These are phyloP conservation scores for Anniella stebbinsi DNA, from an alignment of 2,797 vertebrate genomes.

Conservation along the genomic window DNA sequence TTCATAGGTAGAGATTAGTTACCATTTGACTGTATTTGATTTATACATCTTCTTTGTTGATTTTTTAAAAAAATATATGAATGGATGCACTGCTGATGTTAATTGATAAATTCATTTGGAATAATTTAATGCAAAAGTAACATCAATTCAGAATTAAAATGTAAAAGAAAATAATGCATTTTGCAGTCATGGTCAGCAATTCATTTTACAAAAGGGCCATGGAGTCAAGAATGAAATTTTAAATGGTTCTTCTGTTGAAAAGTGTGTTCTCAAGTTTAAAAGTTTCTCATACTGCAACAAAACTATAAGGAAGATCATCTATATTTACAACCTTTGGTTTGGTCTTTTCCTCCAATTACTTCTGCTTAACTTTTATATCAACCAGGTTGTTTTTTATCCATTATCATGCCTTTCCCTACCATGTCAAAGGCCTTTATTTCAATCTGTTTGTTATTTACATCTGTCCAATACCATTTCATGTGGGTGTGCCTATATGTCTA, in stretches of 20 bases:
- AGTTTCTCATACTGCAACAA: conserved; percentile 60
- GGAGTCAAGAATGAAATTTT: neutral
- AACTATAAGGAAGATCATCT: conserved; percentile 72
- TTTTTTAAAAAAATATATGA: no score
- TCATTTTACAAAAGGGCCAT: neutral
- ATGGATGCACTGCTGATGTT: no score
- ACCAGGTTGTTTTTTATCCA: conserved; percentile 63
- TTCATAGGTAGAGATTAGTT: no score
- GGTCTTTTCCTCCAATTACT: conserved; percentile 69
- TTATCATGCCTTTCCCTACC: conserved; percentile 70
- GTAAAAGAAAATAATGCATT: neutral
- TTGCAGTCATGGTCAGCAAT: neutral
- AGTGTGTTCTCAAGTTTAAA: neutral
- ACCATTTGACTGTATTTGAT: no score
- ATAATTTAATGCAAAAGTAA: no score
- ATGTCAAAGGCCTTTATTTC: conserved; percentile 70
- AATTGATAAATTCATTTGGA: no score
- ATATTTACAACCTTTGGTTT: conserved; percentile 65
- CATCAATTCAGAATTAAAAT: no score
- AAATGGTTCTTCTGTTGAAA: neutral
- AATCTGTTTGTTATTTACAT: conserved; percentile 75
- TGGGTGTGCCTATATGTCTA: conserved; percentile 9
- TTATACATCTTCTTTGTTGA: no score
- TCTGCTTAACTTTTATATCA: conserved; percentile 78
- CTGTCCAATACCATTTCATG: conserved; percentile 59